phyloP scores from a whole-genome alignment of 2,888 invertebrate species.

The Cybosia mesomella region DNA sequence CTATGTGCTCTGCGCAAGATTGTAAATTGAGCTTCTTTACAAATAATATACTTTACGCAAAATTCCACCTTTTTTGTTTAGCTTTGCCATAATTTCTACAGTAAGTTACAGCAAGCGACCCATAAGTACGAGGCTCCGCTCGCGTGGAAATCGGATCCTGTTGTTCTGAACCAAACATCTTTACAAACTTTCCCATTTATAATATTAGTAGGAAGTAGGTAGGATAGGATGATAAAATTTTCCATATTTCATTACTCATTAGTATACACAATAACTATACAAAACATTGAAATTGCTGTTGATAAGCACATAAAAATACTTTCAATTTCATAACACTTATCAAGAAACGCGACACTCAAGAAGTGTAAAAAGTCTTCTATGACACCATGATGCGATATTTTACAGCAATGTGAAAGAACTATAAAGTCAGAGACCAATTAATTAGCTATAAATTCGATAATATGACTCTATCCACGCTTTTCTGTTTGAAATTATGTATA shows the following conservation, averaged over 20 bases:
- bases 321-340: neutral
- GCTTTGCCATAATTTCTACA: neutral
- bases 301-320: neutral
- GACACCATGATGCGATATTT: neutral
- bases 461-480: neutral
- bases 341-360: neutral
- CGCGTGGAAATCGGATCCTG: too few species aligned
- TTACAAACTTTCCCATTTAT: neutral
- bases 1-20: neutral
- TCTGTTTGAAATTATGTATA: neutral
- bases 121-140: too few species aligned
- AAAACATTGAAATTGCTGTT: neutral
- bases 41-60: neutral
- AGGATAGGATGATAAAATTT: neutral
- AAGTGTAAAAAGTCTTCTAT: neutral
- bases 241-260: neutral
- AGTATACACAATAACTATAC: neutral
- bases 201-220: neutral
- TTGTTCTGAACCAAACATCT: neutral
- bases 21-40: neutral
- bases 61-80: too few species aligned
- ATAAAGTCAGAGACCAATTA: neutral
- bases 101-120: neutral
- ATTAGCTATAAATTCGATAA: neutral
- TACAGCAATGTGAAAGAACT: neutral